Base-by-base conservation (phyloP, 2,113 vertebrate genomes). In the Pristiophorus japonicus region DNA sequence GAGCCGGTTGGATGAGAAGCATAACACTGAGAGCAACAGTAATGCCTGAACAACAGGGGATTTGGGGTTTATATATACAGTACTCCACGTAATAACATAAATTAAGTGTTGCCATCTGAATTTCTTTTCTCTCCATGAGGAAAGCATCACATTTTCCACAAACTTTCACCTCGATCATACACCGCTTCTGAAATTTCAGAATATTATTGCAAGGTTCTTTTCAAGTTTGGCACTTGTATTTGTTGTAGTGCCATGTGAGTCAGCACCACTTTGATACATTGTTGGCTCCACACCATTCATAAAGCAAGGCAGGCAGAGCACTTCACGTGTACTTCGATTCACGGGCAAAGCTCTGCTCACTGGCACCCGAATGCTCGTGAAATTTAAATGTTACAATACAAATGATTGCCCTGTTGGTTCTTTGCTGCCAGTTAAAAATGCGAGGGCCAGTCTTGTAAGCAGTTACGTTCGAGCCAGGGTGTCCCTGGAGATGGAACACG, bases 141-240 rank as follows among this genome's bases (percentile, higher is more conserved):
- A 92, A 92, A 92, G 14, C 59, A 92, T 92, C 88, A 92, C 59
- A 92, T 92, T 92, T 92, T 92, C 88, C 88, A 92, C 88, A 92
- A 92, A 92, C 59, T 62, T 92, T 63, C 59, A 63, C 88, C 88
- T 62, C 62, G n/a, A 38, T 38, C 63, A 92, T 62, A n/a, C 59
- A 92, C 34, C 34, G 20, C 59, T 16, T 65, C 88, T 92, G 62
- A 92, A 63, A 22, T 92, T 92, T 92, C 55, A 92, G 88, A 38
- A 63, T 63, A 92, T 92, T 63, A 92, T 92, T 92, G 7, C 88
- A 92, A 63, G n/a, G n/a, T 65, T 65, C 78, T 20, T 42, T 63
- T 38, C 34, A n/a, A 63, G 59, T 63, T 81, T 63, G 88, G 88
- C 59, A 63, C 59, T 63, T 65, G 59, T 63, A 18, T 20, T 8